phyloP scores from a whole-genome alignment of 1,140 invertebrate genomes.

The Bilobella aurantiaca region DNA sequence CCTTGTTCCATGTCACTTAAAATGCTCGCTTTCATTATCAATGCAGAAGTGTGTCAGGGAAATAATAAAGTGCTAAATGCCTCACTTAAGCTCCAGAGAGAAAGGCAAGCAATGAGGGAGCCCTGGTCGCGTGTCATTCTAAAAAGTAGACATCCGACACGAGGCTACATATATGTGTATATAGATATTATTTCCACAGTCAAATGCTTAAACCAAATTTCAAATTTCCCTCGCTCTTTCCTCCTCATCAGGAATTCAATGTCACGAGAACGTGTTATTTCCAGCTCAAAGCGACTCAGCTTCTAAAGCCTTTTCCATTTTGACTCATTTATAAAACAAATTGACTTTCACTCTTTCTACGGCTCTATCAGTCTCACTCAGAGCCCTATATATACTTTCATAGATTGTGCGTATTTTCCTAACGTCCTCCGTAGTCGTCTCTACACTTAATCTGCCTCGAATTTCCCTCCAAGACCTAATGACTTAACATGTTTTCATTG shows the following conservation, averaged over 20 bases:
- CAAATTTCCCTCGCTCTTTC: background rate
- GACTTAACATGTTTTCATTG: no score
- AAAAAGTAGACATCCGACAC: no score
- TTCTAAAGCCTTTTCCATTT: background rate
- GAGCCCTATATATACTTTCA: background rate
- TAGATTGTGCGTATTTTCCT: no score
- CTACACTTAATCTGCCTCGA: no score
- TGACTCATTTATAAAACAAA: background rate
- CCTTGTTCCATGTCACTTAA: background rate
- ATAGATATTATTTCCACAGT: no score
- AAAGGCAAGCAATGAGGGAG: background rate
- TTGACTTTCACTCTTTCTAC: slow-evolving; percentile 5
- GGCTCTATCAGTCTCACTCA: background rate
- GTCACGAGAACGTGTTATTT: background rate
- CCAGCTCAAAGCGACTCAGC: background rate
- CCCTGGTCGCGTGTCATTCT: background rate
- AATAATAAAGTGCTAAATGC: slow-evolving; percentile 8
- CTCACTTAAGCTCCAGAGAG: background rate
- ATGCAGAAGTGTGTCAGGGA: slow-evolving; percentile 5
- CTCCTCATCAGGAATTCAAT: slow-evolving; percentile 4
- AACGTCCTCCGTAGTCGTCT: no score
- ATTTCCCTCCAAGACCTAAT: no score
- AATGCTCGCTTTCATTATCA: background rate
- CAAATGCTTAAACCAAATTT: background rate
- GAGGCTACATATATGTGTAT: no score